A percentile compares a stretch with the other conserved stretches of the same genome.
These are phyloP conservation scores for Tapirus indicus DNA, from an alignment of 2,797 vertebrate genomes.

Conservation along the genomic window DNA sequence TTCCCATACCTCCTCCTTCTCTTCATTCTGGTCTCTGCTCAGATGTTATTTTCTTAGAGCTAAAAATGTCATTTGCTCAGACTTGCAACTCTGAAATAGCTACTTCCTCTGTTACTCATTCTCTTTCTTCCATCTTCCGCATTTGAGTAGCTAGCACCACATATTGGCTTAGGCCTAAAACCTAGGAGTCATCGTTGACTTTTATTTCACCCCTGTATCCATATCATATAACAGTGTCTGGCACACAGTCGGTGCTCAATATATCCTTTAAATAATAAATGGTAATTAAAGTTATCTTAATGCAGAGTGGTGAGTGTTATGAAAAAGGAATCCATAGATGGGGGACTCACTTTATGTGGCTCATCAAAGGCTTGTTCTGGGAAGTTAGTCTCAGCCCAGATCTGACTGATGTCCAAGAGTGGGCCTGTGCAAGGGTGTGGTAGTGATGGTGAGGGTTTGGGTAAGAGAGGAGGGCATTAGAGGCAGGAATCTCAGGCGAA, in stretches of 20 bases:
- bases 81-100: background rate
- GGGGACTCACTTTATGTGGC: background rate
- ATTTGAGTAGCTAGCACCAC: background rate
- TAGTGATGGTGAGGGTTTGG: background rate
- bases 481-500: background rate
- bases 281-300: background rate
- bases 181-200: background rate
- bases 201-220: background rate
- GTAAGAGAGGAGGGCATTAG: background rate
- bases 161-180: background rate
- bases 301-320: background rate
- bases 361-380: background rate
- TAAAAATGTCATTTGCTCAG: background rate
- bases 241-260: background rate
- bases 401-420: background rate
- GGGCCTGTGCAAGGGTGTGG: no score
- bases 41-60: conserved; percentile 49
- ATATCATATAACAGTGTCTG: background rate
- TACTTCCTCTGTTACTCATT: background rate
- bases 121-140: background rate
- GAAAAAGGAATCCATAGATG: background rate
- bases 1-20: background rate
- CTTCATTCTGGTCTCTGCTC: background rate
- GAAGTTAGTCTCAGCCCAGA: background rate
- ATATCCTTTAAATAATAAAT: background rate